These are phyloP conservation scores for Bombus fervidus DNA, from an alignment of 1,140 invertebrate genomes.

Conservation along the genomic window DNA sequence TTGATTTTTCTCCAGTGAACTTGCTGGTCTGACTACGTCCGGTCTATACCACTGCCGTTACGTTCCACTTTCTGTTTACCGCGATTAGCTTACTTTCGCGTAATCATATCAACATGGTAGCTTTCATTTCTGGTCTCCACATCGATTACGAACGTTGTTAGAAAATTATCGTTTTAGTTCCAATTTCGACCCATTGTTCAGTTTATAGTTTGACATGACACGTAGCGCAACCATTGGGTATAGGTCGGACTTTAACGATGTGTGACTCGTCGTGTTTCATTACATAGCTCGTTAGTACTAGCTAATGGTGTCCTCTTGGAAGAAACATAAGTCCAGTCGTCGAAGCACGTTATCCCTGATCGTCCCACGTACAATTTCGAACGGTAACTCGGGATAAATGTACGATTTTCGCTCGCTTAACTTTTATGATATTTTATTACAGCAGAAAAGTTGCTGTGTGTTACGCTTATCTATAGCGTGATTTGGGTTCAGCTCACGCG, in stretches of 20 bases:
- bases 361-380: not conserved
- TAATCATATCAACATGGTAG: too few species aligned
- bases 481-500: not conserved
- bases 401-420: not conserved
- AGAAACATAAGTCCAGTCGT: constrained; percentile 3
- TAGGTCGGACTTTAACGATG: not conserved
- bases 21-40: constrained; percentile 8
- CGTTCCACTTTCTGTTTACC: not conserved
- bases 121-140: too few species aligned
- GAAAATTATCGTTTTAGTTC: not conserved
- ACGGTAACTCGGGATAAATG: not conserved
- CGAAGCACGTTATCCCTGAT: not conserved
- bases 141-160: too few species aligned
- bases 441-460: not conserved
- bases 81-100: not conserved
- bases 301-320: not conserved
- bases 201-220: not conserved
- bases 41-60: constrained; percentile 9
- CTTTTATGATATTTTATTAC: not conserved
- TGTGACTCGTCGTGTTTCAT: constrained; percentile 27
- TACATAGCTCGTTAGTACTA: constrained; percentile 16
- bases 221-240: too few species aligned
- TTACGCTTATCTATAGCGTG: not conserved
- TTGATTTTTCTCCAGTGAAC: constrained; percentile 28
- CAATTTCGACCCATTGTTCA: not conserved